Evolutionary conservation across 2,113 vertebrate genomes (phyloP), one percentile per base, ranked within the genome.

Genomic region (Pogona vitticeps): DNA sequence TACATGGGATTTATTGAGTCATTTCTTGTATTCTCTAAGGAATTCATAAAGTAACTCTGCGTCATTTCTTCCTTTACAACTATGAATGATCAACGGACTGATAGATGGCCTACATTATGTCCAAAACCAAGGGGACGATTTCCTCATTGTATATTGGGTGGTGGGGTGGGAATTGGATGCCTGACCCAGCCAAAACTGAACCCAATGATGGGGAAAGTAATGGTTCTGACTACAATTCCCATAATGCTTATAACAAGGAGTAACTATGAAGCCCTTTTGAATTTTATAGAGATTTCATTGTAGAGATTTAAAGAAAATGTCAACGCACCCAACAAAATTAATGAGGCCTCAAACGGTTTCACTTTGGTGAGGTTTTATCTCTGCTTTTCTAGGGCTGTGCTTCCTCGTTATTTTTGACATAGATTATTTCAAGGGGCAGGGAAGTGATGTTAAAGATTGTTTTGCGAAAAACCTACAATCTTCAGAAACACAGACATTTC

Each of bases 401-500:
- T 23, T 5, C 36, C 2, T 42, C 12, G 0, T 38, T 15, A 56
- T 68, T 76, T 56, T 42, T 38, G 0, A 81, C 8, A 17, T 31
- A 2, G 0, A 65, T 67, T 52, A 56, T 67, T 75, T 56, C 58
- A 61, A 52, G 46, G 46, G 46, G 46, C 10, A 10, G 46, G 46
- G 46, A n/a, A n/a, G 71, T 8, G 46, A 15, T 65, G 8, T 15
- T 15, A 36, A 36, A 63, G 13, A 61, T 46, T 42, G 5, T 42
- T 76, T 9, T 70, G 3, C n/a, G 18, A 79, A 91, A 52, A 88
- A 91, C 56, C 85, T 86, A 89, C 76, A 81, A 72, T 90, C 91
- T 91, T 93, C 61, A 90, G 86, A 83, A 85, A 94, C 89, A 52
- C 68, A 33, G 84, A 86, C 86, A 89, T 56, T 26, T 87, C 93